These are phyloP conservation scores for Chelon auratus DNA, from an alignment of 2,797 vertebrate species.

Conservation along the genomic window DNA sequence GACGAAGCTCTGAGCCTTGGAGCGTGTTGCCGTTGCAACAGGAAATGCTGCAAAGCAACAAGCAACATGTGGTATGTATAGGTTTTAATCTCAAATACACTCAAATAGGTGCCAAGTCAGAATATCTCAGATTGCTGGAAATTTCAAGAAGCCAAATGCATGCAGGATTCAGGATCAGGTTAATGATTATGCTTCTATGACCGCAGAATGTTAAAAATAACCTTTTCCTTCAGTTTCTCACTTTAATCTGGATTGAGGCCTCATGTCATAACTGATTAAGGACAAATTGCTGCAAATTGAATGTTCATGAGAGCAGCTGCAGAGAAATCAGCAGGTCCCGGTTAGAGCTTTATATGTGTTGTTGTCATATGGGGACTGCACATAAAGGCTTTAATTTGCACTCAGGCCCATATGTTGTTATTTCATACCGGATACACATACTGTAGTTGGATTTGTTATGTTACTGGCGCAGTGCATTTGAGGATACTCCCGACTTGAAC, in stretches of 20 bases:
- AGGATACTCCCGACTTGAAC: slow-evolving; percentile 7
- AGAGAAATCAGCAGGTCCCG: slow-evolving; percentile 27
- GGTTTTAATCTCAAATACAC: too few relatives aligned
- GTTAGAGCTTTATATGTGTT: not conserved
- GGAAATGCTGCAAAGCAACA: not conserved
- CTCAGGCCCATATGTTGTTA: not conserved
- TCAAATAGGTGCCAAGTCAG: too few relatives aligned
- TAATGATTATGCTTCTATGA: not conserved
- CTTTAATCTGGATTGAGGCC: not conserved
- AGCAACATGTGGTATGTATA: too few relatives aligned
- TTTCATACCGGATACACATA: not conserved
- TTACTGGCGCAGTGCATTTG: not conserved
- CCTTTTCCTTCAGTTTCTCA: not conserved
- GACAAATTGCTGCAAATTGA: slow-evolving; percentile 4
- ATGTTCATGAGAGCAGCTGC: not conserved
- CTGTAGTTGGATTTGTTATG: not conserved
- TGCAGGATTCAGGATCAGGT: not conserved
- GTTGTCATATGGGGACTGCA: not conserved
- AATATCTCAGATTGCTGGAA: not conserved
- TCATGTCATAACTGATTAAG: not conserved
- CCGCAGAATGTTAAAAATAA: too few relatives aligned
- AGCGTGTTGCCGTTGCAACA: slow-evolving; percentile 9
- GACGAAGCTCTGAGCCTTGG: not conserved
- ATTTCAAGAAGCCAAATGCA: not conserved
- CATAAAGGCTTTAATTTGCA: not conserved